Evolutionary conservation across 2,113 vertebrate species (phyloP).

Genomic region (Craseonycteris thonglongyai): DNA sequence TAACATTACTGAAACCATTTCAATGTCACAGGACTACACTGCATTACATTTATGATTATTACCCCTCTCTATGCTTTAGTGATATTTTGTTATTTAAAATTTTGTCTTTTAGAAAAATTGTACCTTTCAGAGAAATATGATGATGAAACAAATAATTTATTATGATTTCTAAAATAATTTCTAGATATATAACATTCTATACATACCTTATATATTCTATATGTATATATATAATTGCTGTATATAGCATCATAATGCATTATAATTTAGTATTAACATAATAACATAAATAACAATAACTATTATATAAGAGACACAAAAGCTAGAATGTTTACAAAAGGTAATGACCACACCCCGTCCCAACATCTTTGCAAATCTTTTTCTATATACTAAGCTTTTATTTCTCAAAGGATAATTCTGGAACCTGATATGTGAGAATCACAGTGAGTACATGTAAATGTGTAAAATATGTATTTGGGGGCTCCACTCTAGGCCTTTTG

Average conservation of each 20-base stretch:
- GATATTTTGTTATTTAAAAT: conserved; percentile 73
- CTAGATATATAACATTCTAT: background rate
- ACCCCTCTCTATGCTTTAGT: conserved; percentile 73
- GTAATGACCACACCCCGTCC: background rate
- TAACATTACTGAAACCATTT: conserved; percentile 81
- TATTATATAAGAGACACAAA: background rate
- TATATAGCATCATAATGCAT: background rate
- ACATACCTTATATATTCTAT: background rate
- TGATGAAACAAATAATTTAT: background rate
- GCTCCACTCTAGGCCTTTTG: background rate
- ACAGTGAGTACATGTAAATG: background rate
- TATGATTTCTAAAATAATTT: background rate
- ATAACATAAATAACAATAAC: background rate
- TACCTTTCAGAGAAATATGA: background rate
- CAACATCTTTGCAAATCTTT: background rate
- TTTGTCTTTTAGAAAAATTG: background rate
- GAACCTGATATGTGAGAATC: background rate
- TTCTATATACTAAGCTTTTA: background rate
- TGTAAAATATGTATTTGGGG: background rate
- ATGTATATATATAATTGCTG: background rate
- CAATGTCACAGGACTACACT: conserved; percentile 75
- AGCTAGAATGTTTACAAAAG: background rate
- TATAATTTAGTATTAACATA: background rate
- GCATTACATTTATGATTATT: conserved; percentile 72
- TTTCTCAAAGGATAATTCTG: background rate